These are phyloP conservation scores for Pantherophis guttatus DNA, from an alignment of 2,113 vertebrate species.

Conservation along the genomic window DNA sequence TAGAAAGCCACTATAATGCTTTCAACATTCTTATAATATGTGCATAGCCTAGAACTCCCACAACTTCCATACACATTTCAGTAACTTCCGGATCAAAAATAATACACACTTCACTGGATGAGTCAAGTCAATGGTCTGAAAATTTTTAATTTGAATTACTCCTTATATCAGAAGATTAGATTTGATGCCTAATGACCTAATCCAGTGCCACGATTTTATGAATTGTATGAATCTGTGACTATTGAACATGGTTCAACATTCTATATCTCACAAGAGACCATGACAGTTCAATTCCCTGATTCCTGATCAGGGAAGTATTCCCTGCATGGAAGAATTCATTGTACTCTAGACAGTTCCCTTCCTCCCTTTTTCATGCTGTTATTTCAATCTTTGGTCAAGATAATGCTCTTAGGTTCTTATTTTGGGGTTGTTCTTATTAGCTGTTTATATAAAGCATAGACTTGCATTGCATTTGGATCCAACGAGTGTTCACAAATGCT, in stretches of 20 bases:
- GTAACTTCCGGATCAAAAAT: background rate
- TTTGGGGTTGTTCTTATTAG: background rate
- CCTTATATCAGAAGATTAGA: background rate
- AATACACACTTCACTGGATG: background rate
- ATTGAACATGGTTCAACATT: background rate
- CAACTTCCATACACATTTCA: background rate
- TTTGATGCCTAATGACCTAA: background rate
- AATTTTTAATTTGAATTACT: background rate
- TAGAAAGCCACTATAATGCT: background rate
- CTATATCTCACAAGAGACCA: background rate
- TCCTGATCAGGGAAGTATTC: too few species aligned
- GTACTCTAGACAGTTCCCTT: background rate
- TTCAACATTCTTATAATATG: background rate
- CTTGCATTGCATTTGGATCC: background rate
- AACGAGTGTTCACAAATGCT: background rate
- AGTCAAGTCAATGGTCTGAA: background rate
- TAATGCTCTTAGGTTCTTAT: background rate
- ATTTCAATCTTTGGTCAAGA: background rate
- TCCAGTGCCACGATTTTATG: background rate
- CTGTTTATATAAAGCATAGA: background rate
- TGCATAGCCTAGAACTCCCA: background rate
- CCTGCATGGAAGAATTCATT: background rate
- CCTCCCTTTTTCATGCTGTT: background rate
- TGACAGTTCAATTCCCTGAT: background rate
- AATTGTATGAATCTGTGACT: background rate